These are phyloP conservation scores for Halocynthia aurantium DNA, from an alignment of 23 tunicate genomes.

Conservation along the genomic window DNA sequence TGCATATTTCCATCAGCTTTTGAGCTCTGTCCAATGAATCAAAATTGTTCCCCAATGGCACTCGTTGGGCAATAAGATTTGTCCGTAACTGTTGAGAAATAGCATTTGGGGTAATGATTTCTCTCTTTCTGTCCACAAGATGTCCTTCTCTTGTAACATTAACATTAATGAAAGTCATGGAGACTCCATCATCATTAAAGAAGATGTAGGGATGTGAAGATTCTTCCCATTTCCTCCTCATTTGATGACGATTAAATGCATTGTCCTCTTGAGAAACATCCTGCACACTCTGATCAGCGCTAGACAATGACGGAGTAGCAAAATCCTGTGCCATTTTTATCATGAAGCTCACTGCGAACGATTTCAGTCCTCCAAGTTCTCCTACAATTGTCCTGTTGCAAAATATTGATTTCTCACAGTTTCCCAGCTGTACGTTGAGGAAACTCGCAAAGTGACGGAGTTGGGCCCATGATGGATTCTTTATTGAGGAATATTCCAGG, in stretches of 20 bases:
- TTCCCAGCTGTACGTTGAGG: constrained; percentile 30
- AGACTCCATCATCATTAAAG: constrained; percentile 47
- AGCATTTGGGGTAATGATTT: background rate
- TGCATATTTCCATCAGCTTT: constrained; percentile 31
- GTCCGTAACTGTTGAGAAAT: constrained; percentile 2
- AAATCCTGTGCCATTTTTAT: constrained; percentile 53
- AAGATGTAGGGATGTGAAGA: constrained; percentile 43
- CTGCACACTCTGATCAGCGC: background rate
- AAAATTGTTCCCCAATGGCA: constrained; percentile 27
- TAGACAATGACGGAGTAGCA: constrained; percentile 40
- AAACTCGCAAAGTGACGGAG: constrained; percentile 35
- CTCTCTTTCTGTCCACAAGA: constrained; percentile 22
- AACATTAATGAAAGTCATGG: constrained; percentile 44
- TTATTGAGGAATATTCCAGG: constrained; percentile 29
- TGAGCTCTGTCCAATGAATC: constrained; percentile 11
- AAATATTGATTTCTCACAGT: constrained; percentile 43
- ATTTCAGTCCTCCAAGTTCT: constrained; percentile 20
- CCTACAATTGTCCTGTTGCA: background rate
- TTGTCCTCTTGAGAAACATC: background rate
- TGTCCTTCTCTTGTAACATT: constrained; percentile 17
- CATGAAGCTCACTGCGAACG: constrained; percentile 43
- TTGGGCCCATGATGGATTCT: constrained; percentile 47
- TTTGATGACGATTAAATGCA: constrained; percentile 37
- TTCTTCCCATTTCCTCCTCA: constrained; percentile 47
- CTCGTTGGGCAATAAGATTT: constrained; percentile 29